Evolutionary conservation across 2,113 vertebrate species (phyloP), one percentile per base, ranked within the genome.

Genomic region (Dicentrarchus labrax): DNA sequence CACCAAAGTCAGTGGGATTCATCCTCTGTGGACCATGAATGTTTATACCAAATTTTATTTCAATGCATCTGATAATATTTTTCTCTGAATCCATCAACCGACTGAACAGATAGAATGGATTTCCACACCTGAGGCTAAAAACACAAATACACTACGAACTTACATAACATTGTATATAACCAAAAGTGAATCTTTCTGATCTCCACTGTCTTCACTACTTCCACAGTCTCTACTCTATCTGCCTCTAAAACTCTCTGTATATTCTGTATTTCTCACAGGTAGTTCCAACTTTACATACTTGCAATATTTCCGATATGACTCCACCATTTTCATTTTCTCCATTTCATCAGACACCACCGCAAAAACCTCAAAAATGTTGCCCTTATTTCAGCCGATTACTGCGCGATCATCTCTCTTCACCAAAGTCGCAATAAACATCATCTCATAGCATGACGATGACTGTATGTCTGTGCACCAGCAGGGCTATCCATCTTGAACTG

Each of bases 381-480:
- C 39, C 56, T 86, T 8, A 6, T 67, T 83, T 82, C 47, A 65
- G 50, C 56, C 6, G 15, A 62, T 83, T 43, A 38, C 17, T 0
- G n/a, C 12, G 53, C 2, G 2, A 21, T 69, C 22, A 24, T 56
- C n/a, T 70, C 59, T 72, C 75, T 69, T 48, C 66, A 24, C n/a
- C 6, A 21, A 56, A 78, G 79, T 77, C 84, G 54, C 75, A 65
- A n/a, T n/a, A 77, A 43, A 30, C 66, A 54, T 70, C 54, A 54
- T 39, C 59, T 89, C 88, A 88, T 81, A 76, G 75, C 76, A 66
- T n/a, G 54, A 38, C 12, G 22, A 83, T 90, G 70, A 83, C 80
- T 67, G 53, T 51, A 86, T 86, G 73, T 91, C 80, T 88, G 84
- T 53, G 62, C 43, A 50, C 76, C 60, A 56, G 68, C 24, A 5